Evolutionary conservation across 2,113 vertebrate genomes (phyloP), one percentile per base, ranked within the genome.

Genomic region (Acrocephalus kingi): DNA sequence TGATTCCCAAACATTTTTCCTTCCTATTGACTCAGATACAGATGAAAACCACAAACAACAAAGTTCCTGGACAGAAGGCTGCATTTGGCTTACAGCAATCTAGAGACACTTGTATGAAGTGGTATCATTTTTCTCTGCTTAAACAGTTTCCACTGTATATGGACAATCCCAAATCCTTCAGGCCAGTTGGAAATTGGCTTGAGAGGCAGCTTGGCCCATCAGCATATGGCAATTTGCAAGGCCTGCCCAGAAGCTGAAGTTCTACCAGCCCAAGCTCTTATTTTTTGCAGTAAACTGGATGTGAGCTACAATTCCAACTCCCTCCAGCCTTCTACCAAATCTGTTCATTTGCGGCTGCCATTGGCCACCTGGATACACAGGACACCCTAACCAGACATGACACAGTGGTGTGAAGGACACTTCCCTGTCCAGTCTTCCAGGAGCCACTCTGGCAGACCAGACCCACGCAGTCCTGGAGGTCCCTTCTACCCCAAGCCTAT

Each of bases 321-420:
- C 52, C 35, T 68, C 17, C 66, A 83, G 80, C 31, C 30, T 83
- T 39, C 22, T 21, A 43, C 4, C 51, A 54, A 39, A 51, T 10
- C 31, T 35, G 30, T 10, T 83, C 41, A 19, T 23, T 7, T 48
- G 59, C 68, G 61, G 55, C 59, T 90, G 61, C 69, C 7, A 0
- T 15, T 52, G 58, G 22, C 10, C 51, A 41, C 39, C 48, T 68
- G 39, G 27, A 11, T 5, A 11, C 16, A 13, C 0, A 0, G n/a
- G 7, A 35, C 23, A 76, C 11, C 39, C 11, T n/a, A 10, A 27
- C 8, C 23, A 46, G 9, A 27, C 21, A 4, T 2, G 27, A 10
- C 11, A 7, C 6, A 28, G 22, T 19, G 35, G 2, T 31, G 30
- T 6, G 9, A 1, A 35, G 30, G 41, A 23, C 11, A 31, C 1